A percentile compares a stretch with the other conserved stretches of the same genome.
These are phyloP conservation scores for Catagonus wagneri DNA, from an alignment of 2,113 vertebrate species.

Conservation along the genomic window DNA sequence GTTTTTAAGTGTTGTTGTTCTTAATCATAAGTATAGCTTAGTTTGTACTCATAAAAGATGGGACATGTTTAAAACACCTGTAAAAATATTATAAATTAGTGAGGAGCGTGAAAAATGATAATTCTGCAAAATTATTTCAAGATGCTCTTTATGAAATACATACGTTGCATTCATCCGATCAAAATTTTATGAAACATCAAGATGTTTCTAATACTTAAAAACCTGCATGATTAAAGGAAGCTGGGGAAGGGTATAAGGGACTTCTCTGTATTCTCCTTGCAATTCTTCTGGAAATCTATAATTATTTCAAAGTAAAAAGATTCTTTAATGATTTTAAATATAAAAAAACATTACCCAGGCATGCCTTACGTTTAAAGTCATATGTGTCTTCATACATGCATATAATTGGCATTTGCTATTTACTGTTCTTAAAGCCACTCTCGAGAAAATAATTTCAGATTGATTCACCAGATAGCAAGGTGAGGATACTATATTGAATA, in stretches of 20 bases:
- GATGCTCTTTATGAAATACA: not conserved
- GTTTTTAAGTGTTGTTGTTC: not conserved
- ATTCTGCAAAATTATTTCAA: slow-evolving; percentile 50
- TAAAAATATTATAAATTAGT: slow-evolving; percentile 33
- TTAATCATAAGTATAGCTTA: slow-evolving; percentile 14
- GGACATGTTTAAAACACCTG: slow-evolving; percentile 43
- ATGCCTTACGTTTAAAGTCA: slow-evolving; percentile 16
- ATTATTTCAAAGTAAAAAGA: slow-evolving; percentile 25
- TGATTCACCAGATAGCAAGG: slow-evolving; percentile 15
- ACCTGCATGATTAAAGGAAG: slow-evolving; percentile 34
- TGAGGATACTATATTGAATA: not conserved
- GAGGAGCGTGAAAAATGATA: slow-evolving; percentile 10
- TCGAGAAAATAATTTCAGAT: slow-evolving; percentile 31
- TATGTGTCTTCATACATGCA: not conserved
- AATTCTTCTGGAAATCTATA: slow-evolving; percentile 20
- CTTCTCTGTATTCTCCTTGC: not conserved
- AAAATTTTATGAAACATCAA: not conserved
- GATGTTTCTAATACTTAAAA: slow-evolving; percentile 16
- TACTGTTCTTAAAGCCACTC: not conserved
- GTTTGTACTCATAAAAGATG: slow-evolving; percentile 42
- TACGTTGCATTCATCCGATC: slow-evolving; percentile 21
- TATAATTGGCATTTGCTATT: not conserved
- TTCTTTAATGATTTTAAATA: not conserved
- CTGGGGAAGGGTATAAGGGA: not conserved
- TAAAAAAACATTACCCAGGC: not conserved